These are phyloP conservation scores for Machaerirhynchus nigripectus DNA, from an alignment of 2,113 vertebrate species.

Conservation along the genomic window DNA sequence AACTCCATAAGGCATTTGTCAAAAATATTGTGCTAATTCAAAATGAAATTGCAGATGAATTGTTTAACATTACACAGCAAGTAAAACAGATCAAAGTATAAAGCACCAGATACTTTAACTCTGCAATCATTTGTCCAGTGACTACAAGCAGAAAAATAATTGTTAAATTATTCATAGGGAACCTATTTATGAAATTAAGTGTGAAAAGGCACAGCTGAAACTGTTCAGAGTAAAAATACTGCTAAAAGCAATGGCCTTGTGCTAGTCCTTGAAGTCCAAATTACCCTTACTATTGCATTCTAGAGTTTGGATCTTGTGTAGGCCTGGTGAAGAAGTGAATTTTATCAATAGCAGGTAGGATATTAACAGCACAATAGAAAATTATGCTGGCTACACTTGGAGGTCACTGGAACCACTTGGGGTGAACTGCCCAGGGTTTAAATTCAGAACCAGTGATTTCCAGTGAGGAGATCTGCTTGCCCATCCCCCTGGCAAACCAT, in stretches of 20 bases:
- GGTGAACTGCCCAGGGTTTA: neutral
- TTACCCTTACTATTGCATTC: neutral
- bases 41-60: neutral
- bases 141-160: neutral
- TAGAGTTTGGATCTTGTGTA: neutral
- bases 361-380: neutral
- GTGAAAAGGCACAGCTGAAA: neutral
- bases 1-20: neutral
- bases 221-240: neutral
- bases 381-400: fast-evolving
- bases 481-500: neutral
- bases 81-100: neutral
- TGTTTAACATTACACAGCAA: neutral
- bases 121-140: neutral
- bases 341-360: neutral
- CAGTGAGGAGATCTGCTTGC: neutral
- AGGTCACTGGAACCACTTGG: neutral
- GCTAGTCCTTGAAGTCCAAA: neutral
- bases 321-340: neutral
- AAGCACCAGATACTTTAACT: neutral
- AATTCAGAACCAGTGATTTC: neutral
- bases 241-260: neutral
- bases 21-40: neutral
- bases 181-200: neutral
- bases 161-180: neutral